These are phyloP conservation scores for Lasioglossum morio DNA, from an alignment of 2,888 invertebrate species.

Conservation along the genomic window DNA sequence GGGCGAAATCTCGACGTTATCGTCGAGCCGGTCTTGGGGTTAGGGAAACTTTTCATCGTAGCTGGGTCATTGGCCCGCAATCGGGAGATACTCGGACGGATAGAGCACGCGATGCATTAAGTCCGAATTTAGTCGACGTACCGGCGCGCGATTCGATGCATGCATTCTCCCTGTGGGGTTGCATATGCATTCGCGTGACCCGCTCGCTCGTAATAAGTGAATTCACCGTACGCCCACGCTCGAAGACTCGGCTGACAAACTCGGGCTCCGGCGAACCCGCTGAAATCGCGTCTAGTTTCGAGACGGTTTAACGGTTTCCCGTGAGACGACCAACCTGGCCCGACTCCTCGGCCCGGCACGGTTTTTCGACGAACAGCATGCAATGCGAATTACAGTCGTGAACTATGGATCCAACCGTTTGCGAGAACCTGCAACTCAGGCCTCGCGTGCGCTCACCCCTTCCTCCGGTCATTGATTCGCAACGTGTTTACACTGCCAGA, in stretches of 20 bases:
- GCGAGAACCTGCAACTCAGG: slow-evolving; percentile 8
- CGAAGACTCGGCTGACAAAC: slow-evolving; percentile 50
- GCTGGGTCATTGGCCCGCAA: slow-evolving; percentile 62
- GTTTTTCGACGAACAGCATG: slow-evolving; percentile 47
- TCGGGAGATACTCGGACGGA: slow-evolving; percentile 61
- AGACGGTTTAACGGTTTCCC: slow-evolving; percentile 47
- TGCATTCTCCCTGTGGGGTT: slow-evolving; percentile 41
- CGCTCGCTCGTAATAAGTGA: slow-evolving; percentile 59
- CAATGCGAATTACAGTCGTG: slow-evolving; percentile 41
- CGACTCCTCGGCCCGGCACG: slow-evolving; percentile 6
- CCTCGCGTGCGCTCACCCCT: slow-evolving; percentile 40
- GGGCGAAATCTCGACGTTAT: slow-evolving; percentile 43
- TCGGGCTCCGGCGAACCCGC: slow-evolving; percentile 8
- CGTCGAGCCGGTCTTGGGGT: slow-evolving; percentile 10
- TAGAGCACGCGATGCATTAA: slow-evolving; percentile 68
- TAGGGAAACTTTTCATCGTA: slow-evolving; percentile 50
- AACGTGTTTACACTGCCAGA: slow-evolving; percentile 28
- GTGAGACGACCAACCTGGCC: not conserved
- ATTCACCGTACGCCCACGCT: slow-evolving; percentile 9
- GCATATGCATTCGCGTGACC: slow-evolving; percentile 61
- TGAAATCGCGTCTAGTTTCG: slow-evolving; percentile 35
- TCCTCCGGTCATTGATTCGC: slow-evolving; percentile 46
- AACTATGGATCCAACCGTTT: slow-evolving; percentile 42
- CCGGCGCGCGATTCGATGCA: slow-evolving; percentile 41
- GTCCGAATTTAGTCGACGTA: slow-evolving; percentile 58